phyloP scores from a whole-genome alignment of 2,113 vertebrate species.

The Crotalus horridus region DNA sequence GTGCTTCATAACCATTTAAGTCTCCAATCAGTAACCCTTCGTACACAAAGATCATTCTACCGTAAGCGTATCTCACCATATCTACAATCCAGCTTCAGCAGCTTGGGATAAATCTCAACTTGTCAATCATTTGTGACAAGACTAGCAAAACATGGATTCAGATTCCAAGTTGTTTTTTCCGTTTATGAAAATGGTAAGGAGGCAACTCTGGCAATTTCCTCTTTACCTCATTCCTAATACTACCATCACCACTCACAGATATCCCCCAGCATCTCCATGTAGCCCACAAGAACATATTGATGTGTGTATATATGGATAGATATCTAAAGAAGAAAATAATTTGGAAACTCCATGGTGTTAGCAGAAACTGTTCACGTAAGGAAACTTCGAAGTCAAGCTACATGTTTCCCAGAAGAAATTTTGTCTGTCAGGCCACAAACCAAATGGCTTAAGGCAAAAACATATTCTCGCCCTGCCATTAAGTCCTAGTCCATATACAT shows the following conservation, averaged over 20 bases:
- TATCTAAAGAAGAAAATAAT: not conserved
- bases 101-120: not conserved
- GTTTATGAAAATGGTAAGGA: not conserved
- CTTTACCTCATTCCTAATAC: not conserved
- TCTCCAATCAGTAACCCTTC: not conserved
- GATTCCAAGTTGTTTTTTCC: not conserved
- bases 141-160: not conserved
- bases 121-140: not conserved
- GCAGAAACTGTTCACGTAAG: not conserved
- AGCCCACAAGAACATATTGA: no score
- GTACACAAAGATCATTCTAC: not conserved
- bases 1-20: not conserved
- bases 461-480: not conserved
- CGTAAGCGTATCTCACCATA: not conserved
- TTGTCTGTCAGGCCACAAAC: not conserved
- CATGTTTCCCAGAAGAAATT: not conserved
- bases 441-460: not conserved
- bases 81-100: not conserved
- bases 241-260: not conserved
- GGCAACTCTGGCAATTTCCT: not conserved
- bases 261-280: not conserved
- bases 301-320: not conserved
- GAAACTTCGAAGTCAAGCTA: not conserved
- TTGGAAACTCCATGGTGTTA: not conserved
- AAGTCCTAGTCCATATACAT: not conserved